Evolutionary conservation across 2,113 vertebrate genomes (phyloP), one percentile per base, ranked within the genome.

Genomic region (Epinephelus lanceolatus): DNA sequence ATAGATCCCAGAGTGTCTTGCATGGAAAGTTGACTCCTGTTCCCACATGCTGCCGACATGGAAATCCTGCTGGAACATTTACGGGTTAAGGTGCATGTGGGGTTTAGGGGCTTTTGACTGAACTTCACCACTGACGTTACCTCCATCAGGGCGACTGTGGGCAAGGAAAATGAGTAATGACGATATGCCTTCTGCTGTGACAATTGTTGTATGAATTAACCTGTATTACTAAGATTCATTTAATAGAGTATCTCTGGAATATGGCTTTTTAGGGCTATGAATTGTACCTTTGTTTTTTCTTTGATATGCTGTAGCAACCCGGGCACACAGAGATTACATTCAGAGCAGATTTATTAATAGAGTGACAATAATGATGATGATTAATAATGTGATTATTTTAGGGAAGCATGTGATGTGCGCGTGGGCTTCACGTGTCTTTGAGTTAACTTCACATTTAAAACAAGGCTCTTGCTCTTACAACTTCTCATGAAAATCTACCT

Each of bases 401-500:
- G 77, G 83, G 76, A 87, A 79, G 87, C 60, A 59, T 74, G 71
- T 83, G 75, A 73, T 47, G 74, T 51, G 52, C 55, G 67, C 60
- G 84, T 14, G 57, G 67, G 57, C 81, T 92, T 84, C 71, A 79
- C 30, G 1, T 87, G 84, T 89, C 84, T 89, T 82, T 63, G 47
- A 70, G 67, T 74, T 77, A 76, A 85, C 81, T 85, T 91, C 75
- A 89, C 84, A 91, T 85, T 45, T 61, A 85, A 94, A 91, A 85
- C 84, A 78, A 88, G 74, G 86, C 87, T 89, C 66, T 89, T 82
- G 80, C 82, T 92, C 73, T 88, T 80, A 83, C 75, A 86, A 94
- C 88, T 92, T 94, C 94, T 95, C 95, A 96, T 95, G 95, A 96
- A 94, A 96, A 94, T 91, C 94, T 93, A 94, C 90, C 91, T 95